Base-by-base conservation (phyloP, 2,888 invertebrate genomes). In the Drepanosiphum platanoidis region DNA sequence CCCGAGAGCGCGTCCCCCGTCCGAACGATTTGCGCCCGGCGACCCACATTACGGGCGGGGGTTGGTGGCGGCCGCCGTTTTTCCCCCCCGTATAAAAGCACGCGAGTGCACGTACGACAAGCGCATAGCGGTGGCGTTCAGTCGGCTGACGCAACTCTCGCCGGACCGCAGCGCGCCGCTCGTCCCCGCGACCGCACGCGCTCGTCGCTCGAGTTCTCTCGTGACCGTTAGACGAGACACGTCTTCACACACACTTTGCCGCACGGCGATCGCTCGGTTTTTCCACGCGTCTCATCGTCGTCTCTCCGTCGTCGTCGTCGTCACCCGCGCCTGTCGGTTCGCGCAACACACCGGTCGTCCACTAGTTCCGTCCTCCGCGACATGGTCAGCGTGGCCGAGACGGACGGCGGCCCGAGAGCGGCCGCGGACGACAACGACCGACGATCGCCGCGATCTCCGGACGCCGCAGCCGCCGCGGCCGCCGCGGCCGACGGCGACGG, bases 61-160 rank as follows among this genome's bases (percentile, higher is more conserved):
- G 61, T n/a, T n/a, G n/a, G n/a, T 3, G 64, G 22, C 18, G 32
- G 9, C 15, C 39, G 75, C 34, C 46, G 75, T 64, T 75, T 75
- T 61, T 34, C 32, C 52, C 77, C 61, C 66, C 22, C 42, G 64
- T 66, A 42, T 64, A 42, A 66, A 78, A 42, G 36, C 78, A 78
- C 78, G 66, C 77, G 77, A 77, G 77, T 61, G 77, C 39, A 77
- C 61, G 30, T 61, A 36, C 61, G 64, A 36, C 30, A 30, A 36
- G 61, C 77, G 61, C 77, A 77, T 61, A 78, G 78, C 78, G 30
- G 75, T 58, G 27, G 11, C 78, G 66, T 66, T 66, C 68, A 68
- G 68, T 68, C 34, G 68, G 68, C 34, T 9, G 1, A 68, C 22
- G 68, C 68, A 22, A 34, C 34, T 68, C 22, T 36, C 34, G 9